Evolutionary conservation across 2,888 invertebrate genomes (phyloP), one percentile per base, ranked within the genome.

Genomic region (Lumbricus terrestris): DNA sequence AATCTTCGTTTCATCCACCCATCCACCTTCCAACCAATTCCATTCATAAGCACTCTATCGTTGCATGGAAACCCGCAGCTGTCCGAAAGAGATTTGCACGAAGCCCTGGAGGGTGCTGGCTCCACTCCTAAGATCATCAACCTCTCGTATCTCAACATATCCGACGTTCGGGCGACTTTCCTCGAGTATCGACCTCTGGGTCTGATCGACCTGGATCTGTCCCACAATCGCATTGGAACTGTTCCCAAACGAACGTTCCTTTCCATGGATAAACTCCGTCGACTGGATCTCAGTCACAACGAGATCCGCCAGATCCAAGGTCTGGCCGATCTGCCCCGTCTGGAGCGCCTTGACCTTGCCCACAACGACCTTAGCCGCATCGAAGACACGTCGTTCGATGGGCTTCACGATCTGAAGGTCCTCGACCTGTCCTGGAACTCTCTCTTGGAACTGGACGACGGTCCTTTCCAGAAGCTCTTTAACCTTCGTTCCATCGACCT

Each of bases 351-450:
- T 18, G 89, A 91, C 83, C 85, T 92, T n/a, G 88, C 91, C 15
- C 33, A 90, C 47, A 91, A 91, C 90, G 54, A 85, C 15, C 90
- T 92, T 6, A 20, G 20, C 38, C n/a, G 82, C 23, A 89, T 93
- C 29, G 90, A 91, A 88, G 90, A 90, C 40, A 90, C 90, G 37
- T 91, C 92, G 15, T 90, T 92, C 88, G 91, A 92, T 47, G 92
- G 92, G 38, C 90, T 93, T 4, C 91, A 89, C 34, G 92, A 92
- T 18, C 91, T 94, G 34, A 90, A 91, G 42, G 89, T 42, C 15
- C 90, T 94, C 38, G 92, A 92, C 42, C 89, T 93, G 29, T 92
- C 93, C 34, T 83, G 93, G 89, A 94, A 94, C 91, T 92, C 93
- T 82, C 90, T 94, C 37, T 91, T 94, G 35, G 92, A 91, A 13